Conservation (phyloP, 1,140 invertebrate genomes). For the Drosophila melanogaster region DNA sequence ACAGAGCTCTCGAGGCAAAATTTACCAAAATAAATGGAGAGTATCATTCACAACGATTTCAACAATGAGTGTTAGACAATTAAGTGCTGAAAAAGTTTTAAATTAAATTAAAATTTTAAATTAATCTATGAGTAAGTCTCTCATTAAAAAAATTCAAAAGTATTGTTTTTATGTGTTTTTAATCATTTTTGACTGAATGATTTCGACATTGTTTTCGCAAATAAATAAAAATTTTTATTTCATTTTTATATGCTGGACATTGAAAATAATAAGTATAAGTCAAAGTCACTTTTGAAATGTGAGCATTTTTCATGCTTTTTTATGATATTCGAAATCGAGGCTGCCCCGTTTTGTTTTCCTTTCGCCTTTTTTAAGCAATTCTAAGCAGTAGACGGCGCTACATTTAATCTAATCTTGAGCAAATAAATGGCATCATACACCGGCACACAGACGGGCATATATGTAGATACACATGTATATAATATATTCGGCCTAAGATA, state of each 20-base stretch:
- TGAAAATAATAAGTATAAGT: too few species aligned
- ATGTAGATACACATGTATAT: conserved; percentile 11
- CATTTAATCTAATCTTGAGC: conserved; percentile 72
- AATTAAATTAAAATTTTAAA: too few species aligned
- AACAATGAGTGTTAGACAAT: background rate
- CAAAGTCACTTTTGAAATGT: too few species aligned
- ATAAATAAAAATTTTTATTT: background rate
- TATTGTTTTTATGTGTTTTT: too few species aligned
- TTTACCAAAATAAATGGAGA: conserved; percentile 11
- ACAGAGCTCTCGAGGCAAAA: background rate
- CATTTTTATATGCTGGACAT: too few species aligned
- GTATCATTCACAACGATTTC: conserved; percentile 10
- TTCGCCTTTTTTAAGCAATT: conserved; percentile 39
- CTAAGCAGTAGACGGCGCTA: conserved; percentile 46
- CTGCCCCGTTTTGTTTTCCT: conserved; percentile 20
- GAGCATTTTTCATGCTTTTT: background rate
- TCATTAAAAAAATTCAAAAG: too few species aligned
- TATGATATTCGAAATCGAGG: conserved; percentile 10
- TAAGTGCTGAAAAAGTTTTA: too few species aligned
- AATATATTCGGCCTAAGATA: conserved; percentile 50
- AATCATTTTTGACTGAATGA: too few species aligned
- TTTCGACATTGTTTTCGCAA: background rate
- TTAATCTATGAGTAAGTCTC: too few species aligned
- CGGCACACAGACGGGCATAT: conserved; percentile 7
- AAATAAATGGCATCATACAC: conserved; percentile 50